Percentiles rank a stretch among this genome's conserved stretches.
Conservation (phyloP, 1,140 invertebrate genomes). For the Drosophila novamexicana region DNA sequence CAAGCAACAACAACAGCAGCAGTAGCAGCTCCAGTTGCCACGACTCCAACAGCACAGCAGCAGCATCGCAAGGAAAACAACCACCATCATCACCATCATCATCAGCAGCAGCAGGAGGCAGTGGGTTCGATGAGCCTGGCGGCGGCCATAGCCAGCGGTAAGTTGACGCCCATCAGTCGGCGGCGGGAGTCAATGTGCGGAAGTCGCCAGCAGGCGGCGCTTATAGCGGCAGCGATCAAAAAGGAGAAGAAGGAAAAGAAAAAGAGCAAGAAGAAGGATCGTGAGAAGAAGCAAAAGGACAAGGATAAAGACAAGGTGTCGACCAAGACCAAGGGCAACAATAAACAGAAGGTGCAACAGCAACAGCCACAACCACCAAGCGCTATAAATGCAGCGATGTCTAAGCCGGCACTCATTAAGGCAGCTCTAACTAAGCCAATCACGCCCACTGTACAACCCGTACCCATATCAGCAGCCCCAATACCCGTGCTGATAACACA, state of each 20-base stretch:
- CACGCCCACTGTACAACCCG: constrained; percentile 18
- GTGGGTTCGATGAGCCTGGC: constrained; percentile 59
- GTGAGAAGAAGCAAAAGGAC: constrained; percentile 71
- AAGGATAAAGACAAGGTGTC: constrained; percentile 19
- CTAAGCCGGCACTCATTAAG: not conserved
- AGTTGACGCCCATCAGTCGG: constrained; percentile 51
- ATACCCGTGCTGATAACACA: constrained; percentile 50
- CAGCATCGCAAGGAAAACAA: constrained; percentile 76
- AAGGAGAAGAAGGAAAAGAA: constrained; percentile 73
- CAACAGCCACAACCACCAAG: not conserved
- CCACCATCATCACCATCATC: constrained; percentile 53
- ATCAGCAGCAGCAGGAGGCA: constrained; percentile 22
- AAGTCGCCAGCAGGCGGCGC: constrained; percentile 58
- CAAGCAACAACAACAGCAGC: constrained; percentile 5
- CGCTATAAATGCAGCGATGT: not conserved
- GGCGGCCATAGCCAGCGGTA: constrained; percentile 64
- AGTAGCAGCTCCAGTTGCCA: not conserved
- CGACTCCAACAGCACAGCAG: constrained; percentile 41
- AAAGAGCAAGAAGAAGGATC: constrained; percentile 71
- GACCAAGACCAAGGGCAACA: constrained; percentile 21
- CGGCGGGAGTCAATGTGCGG: constrained; percentile 69
- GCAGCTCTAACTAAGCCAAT: constrained; percentile 9
- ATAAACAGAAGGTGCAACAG: constrained; percentile 2
- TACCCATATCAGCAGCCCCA: constrained; percentile 32
- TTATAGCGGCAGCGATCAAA: constrained; percentile 62